Evolutionary conservation across 2,113 vertebrate genomes (phyloP), one percentile per base, ranked within the genome.

Genomic region (Gallinago undulata): DNA sequence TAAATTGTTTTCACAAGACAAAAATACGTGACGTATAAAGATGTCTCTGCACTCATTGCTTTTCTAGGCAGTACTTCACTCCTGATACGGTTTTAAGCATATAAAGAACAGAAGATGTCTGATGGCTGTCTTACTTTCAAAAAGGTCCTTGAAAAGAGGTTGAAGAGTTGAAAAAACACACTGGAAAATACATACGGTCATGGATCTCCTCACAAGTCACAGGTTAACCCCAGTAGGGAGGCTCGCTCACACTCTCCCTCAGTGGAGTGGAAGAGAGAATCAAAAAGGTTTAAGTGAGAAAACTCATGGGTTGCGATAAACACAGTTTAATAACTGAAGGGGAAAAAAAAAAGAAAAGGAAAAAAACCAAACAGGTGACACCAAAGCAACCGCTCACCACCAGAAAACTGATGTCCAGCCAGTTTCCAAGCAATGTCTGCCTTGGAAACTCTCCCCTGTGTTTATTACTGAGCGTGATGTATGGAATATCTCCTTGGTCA

Each of bases 201-300:
- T 19, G 59, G 22, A 45, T 5, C 9, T 56, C 28, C 10, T 64
- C 31, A 39, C 31, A 55, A 39, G 64, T 78, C 64, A 53, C 16
- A 24, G 18, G 31, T 51, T 62, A 33, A 37, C 1, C 6, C 21
- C 13, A 2, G 1, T 1, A 45, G 22, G 41, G 7, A 41, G 3
- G 3, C 11, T 82, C 8, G 3, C 24, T 86, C 7, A 28, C 39
- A 47, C 2, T 0, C 5, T 7, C 3, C 15, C 39, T 57, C 30
- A 22, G 10, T 39, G 22, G 23, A 17, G 7, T 45, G 23, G 35
- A 51, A 31, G 28, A 77, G 27, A 63, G 21, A 39, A 31, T 51
- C 35, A 51, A 31, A 27, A 43, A 7, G 27, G 30, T 14, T 63
- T 75, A 68, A 39, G 23, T 33, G 19, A 68, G 27, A 75, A 89